A percentile compares a stretch with the other conserved stretches of the same genome.
phyloP scores from a whole-genome alignment of 35 echinoderm and acorn worm species.

The Patiria miniata region DNA sequence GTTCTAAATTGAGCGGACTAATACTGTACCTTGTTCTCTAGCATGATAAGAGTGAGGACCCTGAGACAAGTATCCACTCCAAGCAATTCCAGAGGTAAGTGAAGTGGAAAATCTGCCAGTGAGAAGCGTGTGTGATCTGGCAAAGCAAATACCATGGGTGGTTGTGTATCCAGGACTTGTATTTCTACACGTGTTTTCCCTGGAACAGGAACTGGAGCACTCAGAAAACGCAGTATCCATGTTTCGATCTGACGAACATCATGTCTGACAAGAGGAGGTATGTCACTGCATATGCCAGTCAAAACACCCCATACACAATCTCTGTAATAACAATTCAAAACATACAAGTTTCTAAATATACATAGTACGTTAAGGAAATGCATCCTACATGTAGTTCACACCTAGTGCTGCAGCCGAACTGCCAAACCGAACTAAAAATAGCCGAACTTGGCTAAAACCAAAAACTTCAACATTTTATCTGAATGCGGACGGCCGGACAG shows the following conservation, averaged over 20 bases:
- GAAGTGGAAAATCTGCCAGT: conserved; percentile 93
- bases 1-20: too few species aligned
- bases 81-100: conserved; percentile 90
- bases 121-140: conserved; percentile 97
- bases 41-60: conserved; percentile 88
- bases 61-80: conserved; percentile 96
- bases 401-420: too few species aligned
- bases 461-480: too few species aligned
- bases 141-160: conserved; percentile 80
- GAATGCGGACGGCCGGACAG: too few species aligned
- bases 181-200: conserved; percentile 95
- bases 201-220: conserved; percentile 91
- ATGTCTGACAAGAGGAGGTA: conserved; percentile 85
- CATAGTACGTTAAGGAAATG: too few species aligned
- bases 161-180: conserved; percentile 78
- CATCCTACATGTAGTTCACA: too few species aligned
- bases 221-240: conserved; percentile 92
- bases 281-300: conserved; percentile 83
- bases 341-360: too few species aligned
- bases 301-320: conserved; percentile 98
- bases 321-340: conserved; percentile 36
- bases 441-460: too few species aligned
- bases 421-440: too few species aligned
- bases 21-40: conserved; percentile 87
- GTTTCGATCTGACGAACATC: conserved; percentile 97